Percentiles rank a stretch among this genome's conserved stretches.
Evolutionary conservation across 2,797 vertebrate species (phyloP).

Genomic region (Chanos chanos): DNA sequence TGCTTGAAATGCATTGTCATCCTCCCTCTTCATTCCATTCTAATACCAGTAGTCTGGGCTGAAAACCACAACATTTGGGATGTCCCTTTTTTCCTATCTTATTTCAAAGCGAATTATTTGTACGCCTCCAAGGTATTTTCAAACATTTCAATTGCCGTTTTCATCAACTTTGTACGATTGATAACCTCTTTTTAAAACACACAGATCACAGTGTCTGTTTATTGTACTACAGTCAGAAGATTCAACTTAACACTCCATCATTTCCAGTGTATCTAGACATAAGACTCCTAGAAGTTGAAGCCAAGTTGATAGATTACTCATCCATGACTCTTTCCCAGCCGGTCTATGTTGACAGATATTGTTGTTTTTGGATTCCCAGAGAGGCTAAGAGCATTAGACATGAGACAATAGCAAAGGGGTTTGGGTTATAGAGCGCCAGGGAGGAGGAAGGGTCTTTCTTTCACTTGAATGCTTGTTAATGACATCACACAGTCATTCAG

Average conservation of each 20-base stretch:
- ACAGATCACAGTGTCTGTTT: conserved; percentile 21
- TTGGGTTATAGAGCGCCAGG: neutral
- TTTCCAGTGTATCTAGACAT: neutral
- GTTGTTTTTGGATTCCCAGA: conserved; percentile 23
- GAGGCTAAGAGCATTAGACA: neutral
- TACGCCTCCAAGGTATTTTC: neutral
- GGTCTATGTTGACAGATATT: neutral
- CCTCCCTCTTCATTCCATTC: neutral
- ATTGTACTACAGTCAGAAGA: conserved; percentile 19
- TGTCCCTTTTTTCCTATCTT: neutral
- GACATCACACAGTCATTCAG: conserved; percentile 14
- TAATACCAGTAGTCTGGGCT: conserved; percentile 9
- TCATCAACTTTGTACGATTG: neutral
- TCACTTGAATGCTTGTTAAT: conserved; percentile 15
- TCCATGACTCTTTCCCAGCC: neutral
- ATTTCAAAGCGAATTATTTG: conserved; percentile 1
- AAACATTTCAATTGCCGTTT: conserved; percentile 12
- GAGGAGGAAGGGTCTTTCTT: conserved; percentile 12
- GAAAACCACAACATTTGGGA: conserved; percentile 8
- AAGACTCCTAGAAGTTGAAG: conserved; percentile 6
- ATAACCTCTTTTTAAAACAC: conserved; percentile 24
- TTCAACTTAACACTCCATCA: conserved; percentile 3
- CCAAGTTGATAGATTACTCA: conserved; percentile 20
- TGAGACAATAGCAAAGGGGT: conserved; percentile 5
- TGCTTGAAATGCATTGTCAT: conserved; percentile 4